Evolutionary conservation across 2,797 vertebrate genomes (phyloP).

Genomic region (Silurus lanzhouensis): DNA sequence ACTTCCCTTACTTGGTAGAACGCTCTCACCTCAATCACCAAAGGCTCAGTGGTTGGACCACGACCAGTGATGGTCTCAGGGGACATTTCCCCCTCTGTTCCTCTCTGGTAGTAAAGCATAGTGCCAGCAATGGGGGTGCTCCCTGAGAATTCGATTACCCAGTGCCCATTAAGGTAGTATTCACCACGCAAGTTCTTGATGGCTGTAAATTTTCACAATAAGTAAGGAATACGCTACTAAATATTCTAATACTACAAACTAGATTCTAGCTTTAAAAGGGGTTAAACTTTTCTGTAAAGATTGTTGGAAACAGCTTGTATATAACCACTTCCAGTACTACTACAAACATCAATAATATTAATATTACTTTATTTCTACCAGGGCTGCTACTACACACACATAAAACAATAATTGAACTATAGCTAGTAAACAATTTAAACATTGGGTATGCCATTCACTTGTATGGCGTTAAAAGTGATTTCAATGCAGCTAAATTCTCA

Average conservation of each 20-base stretch:
- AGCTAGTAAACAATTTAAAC: no score
- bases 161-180: conserved; percentile 96
- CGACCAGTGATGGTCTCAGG: conserved; percentile 85
- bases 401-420: neutral
- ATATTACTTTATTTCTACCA: neutral
- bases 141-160: conserved; percentile 86
- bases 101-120: conserved; percentile 86
- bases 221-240: neutral
- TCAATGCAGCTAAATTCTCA: neutral
- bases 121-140: conserved; percentile 82
- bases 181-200: conserved; percentile 88
- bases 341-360: neutral
- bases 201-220: conserved; percentile 69
- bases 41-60: conserved; percentile 91
- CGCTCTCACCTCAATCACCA: conserved; percentile 87
- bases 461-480: neutral
- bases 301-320: neutral
- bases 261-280: neutral
- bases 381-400: neutral
- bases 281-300: no score
- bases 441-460: neutral
- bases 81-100: conserved; percentile 80
- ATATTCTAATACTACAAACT: neutral
- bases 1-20: neutral
- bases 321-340: neutral